Evolutionary conservation across 2,113 vertebrate genomes (phyloP).

Genomic region (Cyprinus carpio): DNA sequence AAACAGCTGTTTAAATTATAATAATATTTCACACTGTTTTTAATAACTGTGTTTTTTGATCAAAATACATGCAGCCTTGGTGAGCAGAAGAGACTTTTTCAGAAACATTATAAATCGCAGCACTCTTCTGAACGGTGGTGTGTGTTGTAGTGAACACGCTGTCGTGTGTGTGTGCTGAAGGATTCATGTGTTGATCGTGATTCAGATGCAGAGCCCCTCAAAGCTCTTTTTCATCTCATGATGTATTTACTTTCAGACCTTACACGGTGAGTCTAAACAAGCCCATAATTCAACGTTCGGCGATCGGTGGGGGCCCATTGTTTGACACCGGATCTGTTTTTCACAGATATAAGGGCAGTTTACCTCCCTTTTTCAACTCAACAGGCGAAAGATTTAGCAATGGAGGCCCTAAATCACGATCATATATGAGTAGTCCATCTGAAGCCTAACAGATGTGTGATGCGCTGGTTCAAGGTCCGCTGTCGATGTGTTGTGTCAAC

Average conservation of each 20-base stretch:
- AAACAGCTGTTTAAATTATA: no score
- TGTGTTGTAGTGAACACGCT: no score
- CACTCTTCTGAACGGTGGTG: no score
- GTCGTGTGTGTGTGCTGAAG: no score
- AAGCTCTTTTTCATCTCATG: neutral
- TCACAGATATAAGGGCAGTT: constrained; percentile 77
- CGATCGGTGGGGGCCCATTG: constrained; percentile 50
- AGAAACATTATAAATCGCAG: no score
- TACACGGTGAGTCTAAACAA: constrained; percentile 6
- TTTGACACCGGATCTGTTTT: constrained; percentile 78
- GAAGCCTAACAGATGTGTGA: constrained; percentile 82
- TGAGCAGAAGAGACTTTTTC: no score
- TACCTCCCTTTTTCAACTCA: constrained; percentile 77
- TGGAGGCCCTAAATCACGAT: constrained; percentile 80
- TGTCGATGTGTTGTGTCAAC: constrained; percentile 70
- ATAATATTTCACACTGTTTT: no score
- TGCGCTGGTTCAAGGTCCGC: constrained; percentile 61
- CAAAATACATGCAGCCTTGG: no score
- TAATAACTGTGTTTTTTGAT: no score
- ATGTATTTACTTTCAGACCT: constrained; percentile 24
- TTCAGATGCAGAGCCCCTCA: neutral
- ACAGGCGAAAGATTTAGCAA: constrained; percentile 80
- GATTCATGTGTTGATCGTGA: neutral
- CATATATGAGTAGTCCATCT: constrained; percentile 81
- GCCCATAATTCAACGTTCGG: constrained; percentile 24